Evolutionary conservation across 2,113 vertebrate genomes (phyloP).

Genomic region (Sialia sialis): DNA sequence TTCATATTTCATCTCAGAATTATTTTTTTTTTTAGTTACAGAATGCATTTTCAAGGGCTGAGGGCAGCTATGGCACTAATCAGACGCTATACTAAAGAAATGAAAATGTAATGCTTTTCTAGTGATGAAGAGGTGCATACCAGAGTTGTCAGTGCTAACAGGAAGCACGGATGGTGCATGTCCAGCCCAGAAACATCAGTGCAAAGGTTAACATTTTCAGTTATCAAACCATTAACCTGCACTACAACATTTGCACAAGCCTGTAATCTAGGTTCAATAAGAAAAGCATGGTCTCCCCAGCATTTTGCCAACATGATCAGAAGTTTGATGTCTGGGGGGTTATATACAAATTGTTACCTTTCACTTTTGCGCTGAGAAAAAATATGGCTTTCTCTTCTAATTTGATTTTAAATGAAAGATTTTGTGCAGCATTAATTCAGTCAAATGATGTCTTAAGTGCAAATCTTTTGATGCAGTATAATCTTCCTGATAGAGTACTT

Average conservation of each 20-base stretch:
- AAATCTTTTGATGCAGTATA: slow-evolving; percentile 16
- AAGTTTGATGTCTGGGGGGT: background rate
- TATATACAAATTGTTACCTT: background rate
- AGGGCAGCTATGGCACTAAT: background rate
- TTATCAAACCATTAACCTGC: background rate
- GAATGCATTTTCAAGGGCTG: background rate
- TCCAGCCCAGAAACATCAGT: background rate
- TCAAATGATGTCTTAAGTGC: background rate
- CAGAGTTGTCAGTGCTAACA: background rate
- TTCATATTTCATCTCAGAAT: background rate
- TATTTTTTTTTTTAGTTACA: background rate
- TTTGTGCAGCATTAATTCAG: background rate
- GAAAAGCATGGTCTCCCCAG: background rate
- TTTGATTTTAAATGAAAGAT: background rate
- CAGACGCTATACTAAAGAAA: background rate
- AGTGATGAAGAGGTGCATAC: background rate
- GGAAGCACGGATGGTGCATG: accelerated
- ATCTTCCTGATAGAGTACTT: background rate
- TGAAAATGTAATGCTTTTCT: background rate
- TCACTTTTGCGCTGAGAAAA: background rate
- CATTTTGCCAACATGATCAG: background rate
- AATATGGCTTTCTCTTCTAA: background rate
- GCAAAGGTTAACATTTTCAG: background rate
- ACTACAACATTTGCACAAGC: background rate
- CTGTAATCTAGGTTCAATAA: background rate